phyloP scores from a whole-genome alignment of 2,113 vertebrate species.

The Aspiorhynchus laticeps region DNA sequence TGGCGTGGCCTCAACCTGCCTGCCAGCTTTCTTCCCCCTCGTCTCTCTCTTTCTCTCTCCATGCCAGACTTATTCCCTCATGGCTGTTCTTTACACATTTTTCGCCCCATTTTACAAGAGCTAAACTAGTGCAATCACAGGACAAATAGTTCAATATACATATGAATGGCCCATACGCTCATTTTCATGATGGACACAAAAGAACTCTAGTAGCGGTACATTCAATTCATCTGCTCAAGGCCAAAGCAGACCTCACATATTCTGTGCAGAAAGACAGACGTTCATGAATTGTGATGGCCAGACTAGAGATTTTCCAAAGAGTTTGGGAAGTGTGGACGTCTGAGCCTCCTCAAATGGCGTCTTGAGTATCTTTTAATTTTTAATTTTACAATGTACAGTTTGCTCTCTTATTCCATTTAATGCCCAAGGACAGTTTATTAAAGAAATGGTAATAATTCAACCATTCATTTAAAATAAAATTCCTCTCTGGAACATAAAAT shows the following conservation, averaged over 20 bases:
- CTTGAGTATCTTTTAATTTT: neutral
- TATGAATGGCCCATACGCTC: conserved; percentile 39
- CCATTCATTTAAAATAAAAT: neutral
- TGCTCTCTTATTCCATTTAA: neutral
- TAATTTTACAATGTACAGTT: neutral
- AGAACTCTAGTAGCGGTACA: conserved; percentile 2
- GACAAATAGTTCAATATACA: conserved; percentile 70
- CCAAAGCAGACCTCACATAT: neutral
- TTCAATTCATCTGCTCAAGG: conserved; percentile 3
- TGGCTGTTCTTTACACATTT: conserved; percentile 72
- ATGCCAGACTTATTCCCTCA: conserved; percentile 76
- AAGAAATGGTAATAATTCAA: neutral
- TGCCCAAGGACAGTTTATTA: neutral
- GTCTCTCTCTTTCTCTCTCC: conserved; percentile 7
- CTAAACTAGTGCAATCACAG: conserved; percentile 69
- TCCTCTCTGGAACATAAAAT: neutral
- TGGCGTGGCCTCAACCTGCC: conserved; percentile 80
- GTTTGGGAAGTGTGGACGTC: neutral
- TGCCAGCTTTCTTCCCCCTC: conserved; percentile 77
- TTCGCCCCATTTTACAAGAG: conserved; percentile 74
- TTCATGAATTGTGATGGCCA: conserved; percentile 54
- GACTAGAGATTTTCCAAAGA: neutral
- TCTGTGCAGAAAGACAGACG: neutral
- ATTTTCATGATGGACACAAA: conserved; percentile 38
- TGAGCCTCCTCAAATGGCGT: neutral